Base-by-base conservation (phyloP, 1,140 invertebrate genomes). In the Tigriopus japonicus region DNA sequence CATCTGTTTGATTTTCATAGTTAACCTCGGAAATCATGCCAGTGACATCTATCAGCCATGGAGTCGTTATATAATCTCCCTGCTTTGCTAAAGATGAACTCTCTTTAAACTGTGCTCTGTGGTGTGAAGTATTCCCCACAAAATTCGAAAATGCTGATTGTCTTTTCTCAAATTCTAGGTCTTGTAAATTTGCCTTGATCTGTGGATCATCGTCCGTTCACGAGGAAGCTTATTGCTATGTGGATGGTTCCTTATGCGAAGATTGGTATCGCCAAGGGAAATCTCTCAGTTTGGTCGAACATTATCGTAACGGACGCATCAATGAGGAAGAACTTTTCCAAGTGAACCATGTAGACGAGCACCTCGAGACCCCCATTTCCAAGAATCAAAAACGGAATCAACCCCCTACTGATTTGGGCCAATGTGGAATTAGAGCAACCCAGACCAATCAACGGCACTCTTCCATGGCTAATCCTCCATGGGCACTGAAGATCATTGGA, bases 141-240 rank as follows among this genome's bases (percentile, higher is more conserved):
- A n/a, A n/a, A n/a, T n/a, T n/a, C n/a, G n/a, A n/a, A n/a, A n/a
- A n/a, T 60, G 21, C 7, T 41, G 14, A 35, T 19, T 59, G 42
- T 58, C 43, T 56, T 24, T 43, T 62, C 17, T 56, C 23, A 56
- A 49, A 63, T 42, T 52, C 53, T 56, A 85, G 86, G 68, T 78
- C 79, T 68, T 92, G 88, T 68, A 80, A 78, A 65, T 80, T 81
- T 66, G 78, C 77, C 13, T 75, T 79, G 14, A 73, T 84, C 62
- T 93, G 89, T 68, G 79, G 80, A 0, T 78, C 77, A 42, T 81
- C 82, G 67, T 78, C 84, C 51, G 77, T 89, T 63, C 77, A 80
- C 63, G 81, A 93, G 70, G 83, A 81, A 2, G 85, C 86, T 6
- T 86, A 85, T 65, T 94, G 88, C 67, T 89, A 86, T 68, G 75